Conservation (phyloP, 2,797 vertebrate genomes). For the Pipistrellus pygmaeus region DNA sequence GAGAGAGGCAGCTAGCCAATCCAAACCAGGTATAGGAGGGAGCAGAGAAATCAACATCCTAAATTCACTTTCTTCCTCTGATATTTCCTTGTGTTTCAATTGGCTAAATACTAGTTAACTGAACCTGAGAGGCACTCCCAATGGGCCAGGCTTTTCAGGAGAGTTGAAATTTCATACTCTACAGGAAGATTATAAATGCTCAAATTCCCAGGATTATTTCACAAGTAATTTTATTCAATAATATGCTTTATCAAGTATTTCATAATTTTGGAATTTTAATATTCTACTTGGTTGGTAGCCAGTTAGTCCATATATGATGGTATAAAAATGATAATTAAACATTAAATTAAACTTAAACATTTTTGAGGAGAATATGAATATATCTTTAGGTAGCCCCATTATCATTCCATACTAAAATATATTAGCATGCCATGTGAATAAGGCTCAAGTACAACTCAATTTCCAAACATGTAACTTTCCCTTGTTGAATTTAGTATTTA, state of each 20-base stretch:
- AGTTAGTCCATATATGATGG: not conserved
- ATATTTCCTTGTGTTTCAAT: not conserved
- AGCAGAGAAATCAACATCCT: not conserved
- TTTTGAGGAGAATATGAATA: constrained; percentile 16
- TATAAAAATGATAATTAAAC: not conserved
- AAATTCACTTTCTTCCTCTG: not conserved
- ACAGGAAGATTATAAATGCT: not conserved
- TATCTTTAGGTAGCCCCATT: not conserved
- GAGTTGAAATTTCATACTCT: not conserved
- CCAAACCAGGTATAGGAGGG: not conserved
- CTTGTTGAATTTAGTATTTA: constrained; percentile 59
- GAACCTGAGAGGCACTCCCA: not conserved
- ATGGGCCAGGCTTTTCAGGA: not conserved
- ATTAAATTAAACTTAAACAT: not conserved
- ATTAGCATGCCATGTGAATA: not conserved
- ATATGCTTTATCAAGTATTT: not conserved
- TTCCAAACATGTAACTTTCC: constrained; percentile 34
- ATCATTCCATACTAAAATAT: not conserved
- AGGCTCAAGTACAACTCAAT: constrained; percentile 1
- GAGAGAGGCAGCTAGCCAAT: not conserved
- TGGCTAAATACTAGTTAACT: not conserved
- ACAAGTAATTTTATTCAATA: not conserved
- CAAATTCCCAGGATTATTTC: not conserved
- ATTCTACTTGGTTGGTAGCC: not conserved
- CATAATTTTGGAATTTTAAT: constrained; percentile 1